Conservation (phyloP, 2,797 vertebrate species). For the Poeciliopsis turneri region DNA sequence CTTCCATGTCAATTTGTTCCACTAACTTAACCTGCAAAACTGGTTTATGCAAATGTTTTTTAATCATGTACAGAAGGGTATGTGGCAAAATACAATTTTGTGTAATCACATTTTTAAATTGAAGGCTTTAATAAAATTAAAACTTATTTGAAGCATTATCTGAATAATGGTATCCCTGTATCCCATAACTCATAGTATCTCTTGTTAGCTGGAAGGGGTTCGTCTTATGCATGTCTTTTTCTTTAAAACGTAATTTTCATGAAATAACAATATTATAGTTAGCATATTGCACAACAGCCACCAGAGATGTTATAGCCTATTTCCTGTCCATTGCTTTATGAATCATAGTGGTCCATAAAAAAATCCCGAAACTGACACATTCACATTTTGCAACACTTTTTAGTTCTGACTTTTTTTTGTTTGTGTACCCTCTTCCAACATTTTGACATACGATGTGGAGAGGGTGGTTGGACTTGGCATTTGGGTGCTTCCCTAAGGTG, state of each 20-base stretch:
- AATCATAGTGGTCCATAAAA: too few relatives aligned
- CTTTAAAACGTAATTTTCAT: background rate
- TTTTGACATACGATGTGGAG: background rate
- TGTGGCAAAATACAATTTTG: background rate
- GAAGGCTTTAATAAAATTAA: background rate
- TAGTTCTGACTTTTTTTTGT: too few relatives aligned
- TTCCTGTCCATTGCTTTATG: background rate
- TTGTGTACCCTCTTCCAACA: background rate
- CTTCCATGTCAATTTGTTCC: slow-evolving; percentile 38
- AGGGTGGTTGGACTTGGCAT: background rate
- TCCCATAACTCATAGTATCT: background rate
- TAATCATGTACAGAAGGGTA: background rate
- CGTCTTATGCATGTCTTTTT: background rate
- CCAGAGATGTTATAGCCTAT: too few relatives aligned
- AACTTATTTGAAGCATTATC: background rate
- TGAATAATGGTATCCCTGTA: background rate
- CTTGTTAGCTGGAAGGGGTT: background rate
- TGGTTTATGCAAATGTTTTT: slow-evolving; percentile 56
- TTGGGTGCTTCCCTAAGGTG: too few relatives aligned
- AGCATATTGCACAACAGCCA: too few relatives aligned
- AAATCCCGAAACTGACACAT: too few relatives aligned
- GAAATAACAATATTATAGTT: too few relatives aligned
- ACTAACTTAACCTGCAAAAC: slow-evolving; percentile 27
- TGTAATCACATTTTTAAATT: background rate
- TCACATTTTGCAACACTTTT: too few relatives aligned